Conservation (phyloP, 1,140 invertebrate species). For the Sesamia nonagrioides region DNA sequence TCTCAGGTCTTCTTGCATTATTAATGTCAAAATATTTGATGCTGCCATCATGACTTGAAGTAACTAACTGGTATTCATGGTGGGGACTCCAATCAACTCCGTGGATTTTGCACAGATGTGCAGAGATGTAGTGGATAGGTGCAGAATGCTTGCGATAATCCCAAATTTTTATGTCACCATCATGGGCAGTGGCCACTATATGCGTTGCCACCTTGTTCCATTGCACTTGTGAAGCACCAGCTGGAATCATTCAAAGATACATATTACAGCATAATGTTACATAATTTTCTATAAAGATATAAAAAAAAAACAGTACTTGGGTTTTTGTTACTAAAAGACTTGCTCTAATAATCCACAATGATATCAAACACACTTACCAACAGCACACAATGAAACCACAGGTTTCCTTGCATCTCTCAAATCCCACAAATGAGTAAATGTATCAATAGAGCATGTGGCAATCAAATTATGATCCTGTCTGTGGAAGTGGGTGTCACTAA, state of each 20-base stretch:
- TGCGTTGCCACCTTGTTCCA: conserved; percentile 96
- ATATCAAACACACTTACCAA: conserved; percentile 64
- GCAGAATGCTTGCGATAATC: conserved; percentile 95
- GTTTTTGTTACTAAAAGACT: too few species aligned
- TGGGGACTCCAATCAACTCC: conserved; percentile 97
- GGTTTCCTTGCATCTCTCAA: conserved; percentile 95
- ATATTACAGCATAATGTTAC: too few species aligned
- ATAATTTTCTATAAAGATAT: too few species aligned
- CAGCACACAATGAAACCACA: conserved; percentile 91
- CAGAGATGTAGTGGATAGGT: conserved; percentile 97
- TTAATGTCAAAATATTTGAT: conserved; percentile 98
- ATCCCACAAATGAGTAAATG: conserved; percentile 98
- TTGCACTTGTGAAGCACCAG: conserved; percentile 97
- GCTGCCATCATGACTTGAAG: conserved; percentile 97
- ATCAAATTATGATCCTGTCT: conserved; percentile 95
- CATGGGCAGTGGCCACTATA: conserved; percentile 97
- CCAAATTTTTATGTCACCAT: conserved; percentile 98
- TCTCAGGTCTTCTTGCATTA: conserved; percentile 94
- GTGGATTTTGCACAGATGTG: conserved; percentile 97
- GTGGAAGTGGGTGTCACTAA: conserved; percentile 98
- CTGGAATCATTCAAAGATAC: conserved; percentile 80
- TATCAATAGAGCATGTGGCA: conserved; percentile 97
- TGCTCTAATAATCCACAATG: too few species aligned
- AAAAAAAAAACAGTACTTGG: too few species aligned
- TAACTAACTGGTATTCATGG: conserved; percentile 95